Evolutionary conservation across 2,797 vertebrate genomes (phyloP).

Genomic region (Melopsittacus undulatus): DNA sequence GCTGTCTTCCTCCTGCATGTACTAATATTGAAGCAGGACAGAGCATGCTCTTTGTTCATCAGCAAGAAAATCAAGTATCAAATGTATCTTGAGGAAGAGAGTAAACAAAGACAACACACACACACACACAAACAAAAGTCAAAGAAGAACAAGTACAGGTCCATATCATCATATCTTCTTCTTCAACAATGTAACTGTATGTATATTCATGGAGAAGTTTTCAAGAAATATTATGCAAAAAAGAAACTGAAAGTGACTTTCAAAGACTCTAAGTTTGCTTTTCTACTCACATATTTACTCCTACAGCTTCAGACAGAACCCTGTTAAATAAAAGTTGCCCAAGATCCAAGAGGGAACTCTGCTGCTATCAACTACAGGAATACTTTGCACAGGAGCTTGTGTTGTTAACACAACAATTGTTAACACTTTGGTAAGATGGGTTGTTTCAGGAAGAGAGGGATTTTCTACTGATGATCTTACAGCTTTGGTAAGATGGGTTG

Average conservation of each 20-base stretch:
- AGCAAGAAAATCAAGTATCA: background rate
- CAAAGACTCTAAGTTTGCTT: background rate
- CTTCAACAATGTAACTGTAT: background rate
- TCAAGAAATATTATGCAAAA: background rate
- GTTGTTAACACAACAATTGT: background rate
- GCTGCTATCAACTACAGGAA: background rate
- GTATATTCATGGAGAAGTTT: background rate
- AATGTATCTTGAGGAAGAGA: background rate
- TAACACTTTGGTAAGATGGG: background rate
- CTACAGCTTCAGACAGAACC: background rate
- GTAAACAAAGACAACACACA: background rate
- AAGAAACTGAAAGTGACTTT: background rate
- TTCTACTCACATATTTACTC: background rate
- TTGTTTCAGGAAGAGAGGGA: background rate
- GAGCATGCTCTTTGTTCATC: background rate
- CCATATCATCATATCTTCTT: background rate
- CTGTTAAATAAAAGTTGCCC: background rate
- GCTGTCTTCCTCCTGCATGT: background rate
- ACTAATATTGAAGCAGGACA: background rate
- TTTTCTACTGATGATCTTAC: background rate
- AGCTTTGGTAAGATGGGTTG: background rate
- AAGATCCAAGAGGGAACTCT: background rate
- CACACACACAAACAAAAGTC: background rate
- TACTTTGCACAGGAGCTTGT: background rate
- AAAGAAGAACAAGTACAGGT: background rate